Percentiles rank a stretch among this genome's conserved stretches.
Evolutionary conservation across 2,888 invertebrate genomes (phyloP).

Genomic region (Calameuta filiformis): DNA sequence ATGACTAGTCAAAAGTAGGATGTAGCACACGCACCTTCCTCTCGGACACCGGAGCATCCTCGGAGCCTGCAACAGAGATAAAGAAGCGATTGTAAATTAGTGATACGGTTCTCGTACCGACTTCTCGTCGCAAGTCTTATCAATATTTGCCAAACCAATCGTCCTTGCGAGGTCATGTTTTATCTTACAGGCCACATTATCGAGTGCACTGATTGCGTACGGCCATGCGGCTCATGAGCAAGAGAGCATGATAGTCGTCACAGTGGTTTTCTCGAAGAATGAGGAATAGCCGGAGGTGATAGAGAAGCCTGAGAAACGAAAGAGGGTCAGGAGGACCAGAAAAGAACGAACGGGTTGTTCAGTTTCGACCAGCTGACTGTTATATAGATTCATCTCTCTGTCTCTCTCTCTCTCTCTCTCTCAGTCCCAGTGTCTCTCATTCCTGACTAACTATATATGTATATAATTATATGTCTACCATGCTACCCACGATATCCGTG

Average conservation of each 20-base stretch:
- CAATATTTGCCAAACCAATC: neutral
- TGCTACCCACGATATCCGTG: neutral
- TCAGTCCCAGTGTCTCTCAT: neutral
- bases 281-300: neutral
- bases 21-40: constrained; percentile 31
- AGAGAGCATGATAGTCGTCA: neutral
- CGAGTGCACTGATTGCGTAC: neutral
- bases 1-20: neutral
- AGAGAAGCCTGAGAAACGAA: neutral
- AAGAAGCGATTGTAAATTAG: constrained; percentile 18
- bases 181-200: constrained; percentile 2
- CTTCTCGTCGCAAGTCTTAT: neutral
- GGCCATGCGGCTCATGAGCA: neutral
- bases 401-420: too few relatives aligned
- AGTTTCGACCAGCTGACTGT: neutral
- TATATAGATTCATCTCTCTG: neutral
- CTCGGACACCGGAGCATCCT: constrained; percentile 29
- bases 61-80: constrained; percentile 30
- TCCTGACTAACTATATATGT: neutral
- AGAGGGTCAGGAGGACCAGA: neutral
- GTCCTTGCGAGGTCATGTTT: constrained; percentile 6
- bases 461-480: neutral
- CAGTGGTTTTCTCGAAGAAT: neutral
- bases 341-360: neutral
- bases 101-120: neutral